phyloP scores from a whole-genome alignment of 2,113 vertebrate genomes.

The Poicephalus gulielmi region DNA sequence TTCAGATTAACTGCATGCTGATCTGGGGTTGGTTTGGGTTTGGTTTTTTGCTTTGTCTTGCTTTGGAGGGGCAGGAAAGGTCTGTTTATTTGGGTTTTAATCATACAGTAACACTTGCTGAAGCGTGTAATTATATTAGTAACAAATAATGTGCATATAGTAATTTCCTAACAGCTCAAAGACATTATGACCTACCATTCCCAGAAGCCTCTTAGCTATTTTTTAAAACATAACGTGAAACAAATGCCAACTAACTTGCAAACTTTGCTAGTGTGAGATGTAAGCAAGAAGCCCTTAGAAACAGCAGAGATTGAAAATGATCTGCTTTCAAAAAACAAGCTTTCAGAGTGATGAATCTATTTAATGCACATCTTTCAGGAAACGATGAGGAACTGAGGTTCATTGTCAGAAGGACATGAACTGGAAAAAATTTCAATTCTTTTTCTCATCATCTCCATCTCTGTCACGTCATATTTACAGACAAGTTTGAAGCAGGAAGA shows the following conservation, averaged over 20 bases:
- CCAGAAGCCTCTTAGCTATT: background rate
- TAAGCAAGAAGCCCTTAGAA: background rate
- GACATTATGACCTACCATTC: background rate
- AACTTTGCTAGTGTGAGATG: background rate
- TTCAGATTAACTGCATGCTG: background rate
- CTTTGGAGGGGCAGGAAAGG: fast-evolving
- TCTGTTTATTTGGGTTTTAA: background rate
- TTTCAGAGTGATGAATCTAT: background rate
- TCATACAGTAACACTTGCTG: background rate
- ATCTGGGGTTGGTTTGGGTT: background rate
- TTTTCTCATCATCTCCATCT: background rate
- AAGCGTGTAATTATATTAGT: background rate
- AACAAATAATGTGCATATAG: background rate
- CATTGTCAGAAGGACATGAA: background rate
- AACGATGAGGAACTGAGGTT: background rate
- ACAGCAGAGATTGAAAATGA: background rate
- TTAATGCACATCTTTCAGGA: background rate
- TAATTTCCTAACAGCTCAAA: background rate
- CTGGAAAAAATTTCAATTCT: background rate
- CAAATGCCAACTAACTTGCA: background rate
- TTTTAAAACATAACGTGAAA: background rate
- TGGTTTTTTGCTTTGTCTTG: background rate
- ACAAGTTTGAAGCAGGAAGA: background rate
- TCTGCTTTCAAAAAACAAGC: background rate
- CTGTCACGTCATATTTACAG: background rate